phyloP scores from a whole-genome alignment of 1,140 invertebrate species.

The Cardiocondyla obscurior region DNA sequence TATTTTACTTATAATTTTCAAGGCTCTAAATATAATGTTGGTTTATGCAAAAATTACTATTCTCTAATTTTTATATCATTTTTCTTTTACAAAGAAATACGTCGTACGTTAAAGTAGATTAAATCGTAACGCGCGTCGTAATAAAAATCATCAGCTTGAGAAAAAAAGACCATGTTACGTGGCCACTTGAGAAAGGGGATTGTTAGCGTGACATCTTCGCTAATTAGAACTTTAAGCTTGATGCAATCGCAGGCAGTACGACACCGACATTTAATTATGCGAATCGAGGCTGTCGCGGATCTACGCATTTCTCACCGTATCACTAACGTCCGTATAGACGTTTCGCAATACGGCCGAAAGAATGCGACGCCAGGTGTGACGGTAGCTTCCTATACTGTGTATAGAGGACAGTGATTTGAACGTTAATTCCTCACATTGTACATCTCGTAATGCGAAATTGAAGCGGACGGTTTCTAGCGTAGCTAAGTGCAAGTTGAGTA shows the following conservation, averaged over 20 bases:
- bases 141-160: constrained; percentile 2
- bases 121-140: background rate
- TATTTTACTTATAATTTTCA: too few relatives aligned
- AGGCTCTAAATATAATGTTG: too few relatives aligned
- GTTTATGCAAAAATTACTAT: too few relatives aligned
- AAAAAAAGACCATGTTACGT: constrained; percentile 23
- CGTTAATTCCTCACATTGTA: too few relatives aligned
- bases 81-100: constrained; percentile 3
- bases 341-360: background rate
- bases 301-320: constrained; percentile 17
- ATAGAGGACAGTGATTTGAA: too few relatives aligned
- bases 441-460: too few relatives aligned
- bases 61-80: background rate
- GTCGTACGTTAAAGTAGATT: background rate
- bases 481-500: too few relatives aligned
- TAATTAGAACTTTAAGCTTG: constrained; percentile 46
- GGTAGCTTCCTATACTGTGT: background rate
- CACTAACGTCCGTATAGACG: constrained; percentile 8
- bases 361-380: background rate
- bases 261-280: constrained; percentile 42
- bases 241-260: constrained; percentile 16
- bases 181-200: constrained; percentile 35
- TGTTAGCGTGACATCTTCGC: constrained; percentile 39
- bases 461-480: too few relatives aligned
- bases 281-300: constrained; percentile 32